phyloP scores from a whole-genome alignment of 2,888 invertebrate species.

The Electrophaes corylata region DNA sequence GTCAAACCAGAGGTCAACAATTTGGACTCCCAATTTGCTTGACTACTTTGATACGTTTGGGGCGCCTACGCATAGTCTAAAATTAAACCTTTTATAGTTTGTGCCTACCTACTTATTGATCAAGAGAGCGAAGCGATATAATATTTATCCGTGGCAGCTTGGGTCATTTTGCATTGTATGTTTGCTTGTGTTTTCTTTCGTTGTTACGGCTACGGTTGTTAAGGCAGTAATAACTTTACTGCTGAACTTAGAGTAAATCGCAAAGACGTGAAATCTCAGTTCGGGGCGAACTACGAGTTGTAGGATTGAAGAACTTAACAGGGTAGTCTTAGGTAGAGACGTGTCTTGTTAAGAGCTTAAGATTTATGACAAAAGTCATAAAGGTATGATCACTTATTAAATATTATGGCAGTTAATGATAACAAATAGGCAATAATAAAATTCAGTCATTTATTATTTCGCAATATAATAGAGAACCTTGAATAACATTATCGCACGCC shows the following conservation, averaged over 20 bases:
- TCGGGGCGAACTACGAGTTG: too few relatives aligned
- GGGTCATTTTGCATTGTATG: too few relatives aligned
- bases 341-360: background rate
- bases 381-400: conserved; percentile 5
- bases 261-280: too few relatives aligned
- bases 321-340: background rate
- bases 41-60: conserved; percentile 31
- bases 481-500: conserved; percentile 52
- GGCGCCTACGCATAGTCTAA: conserved; percentile 37
- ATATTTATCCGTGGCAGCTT: too few relatives aligned
- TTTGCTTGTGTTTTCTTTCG: too few relatives aligned
- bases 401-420: background rate
- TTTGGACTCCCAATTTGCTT: conserved; percentile 38
- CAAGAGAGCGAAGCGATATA: too few relatives aligned
- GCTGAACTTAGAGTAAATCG: too few relatives aligned
- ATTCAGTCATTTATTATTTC: conserved; percentile 31
- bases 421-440: conserved; percentile 26
- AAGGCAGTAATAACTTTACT: too few relatives aligned
- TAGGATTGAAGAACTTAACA: conserved; percentile 4
- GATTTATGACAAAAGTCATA: conserved; percentile 15
- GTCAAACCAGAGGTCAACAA: conserved; percentile 41
- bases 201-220: too few relatives aligned
- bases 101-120: too few relatives aligned
- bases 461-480: conserved; percentile 47
- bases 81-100: conserved; percentile 35